A percentile compares a stretch with the other conserved stretches of the same genome.
Conservation (phyloP, 2,888 invertebrate genomes). For the Acrocyrtus sp. region DNA sequence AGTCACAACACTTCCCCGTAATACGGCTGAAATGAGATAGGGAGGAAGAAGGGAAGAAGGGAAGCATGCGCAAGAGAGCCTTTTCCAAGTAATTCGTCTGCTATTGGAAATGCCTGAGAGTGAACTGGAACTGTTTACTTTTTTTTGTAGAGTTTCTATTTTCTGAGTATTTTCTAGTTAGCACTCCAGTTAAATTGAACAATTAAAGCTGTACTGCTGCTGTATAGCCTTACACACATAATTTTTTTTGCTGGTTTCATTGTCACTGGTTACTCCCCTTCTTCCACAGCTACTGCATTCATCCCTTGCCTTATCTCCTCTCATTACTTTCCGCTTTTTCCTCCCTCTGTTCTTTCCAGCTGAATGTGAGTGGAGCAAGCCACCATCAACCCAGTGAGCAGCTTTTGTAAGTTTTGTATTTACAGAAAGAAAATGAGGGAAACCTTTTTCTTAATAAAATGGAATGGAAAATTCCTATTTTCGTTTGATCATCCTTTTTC, state of each 20-base stretch:
- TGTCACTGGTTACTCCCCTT: background rate
- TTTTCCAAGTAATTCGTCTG: too few relatives aligned
- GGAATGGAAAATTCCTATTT: background rate
- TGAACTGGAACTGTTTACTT: too few relatives aligned
- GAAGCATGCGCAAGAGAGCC: background rate
- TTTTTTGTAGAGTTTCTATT: background rate
- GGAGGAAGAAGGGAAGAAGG: too few relatives aligned
- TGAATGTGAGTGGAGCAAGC: background rate
- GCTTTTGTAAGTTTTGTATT: too few relatives aligned
- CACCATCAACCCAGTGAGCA: too few relatives aligned
- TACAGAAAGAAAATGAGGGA: background rate
- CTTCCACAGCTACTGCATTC: background rate
- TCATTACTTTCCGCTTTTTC: background rate
- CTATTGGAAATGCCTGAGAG: too few relatives aligned
- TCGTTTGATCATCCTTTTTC: background rate
- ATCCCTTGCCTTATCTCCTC: background rate
- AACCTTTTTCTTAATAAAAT: background rate
- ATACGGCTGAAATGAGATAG: too few relatives aligned
- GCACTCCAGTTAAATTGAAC: too few relatives aligned
- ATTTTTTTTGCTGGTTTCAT: background rate
- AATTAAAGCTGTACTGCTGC: too few relatives aligned
- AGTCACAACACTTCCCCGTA: too few relatives aligned
- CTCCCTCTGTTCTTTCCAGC: background rate
- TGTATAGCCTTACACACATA: too few relatives aligned
- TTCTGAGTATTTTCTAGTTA: too few relatives aligned